These are phyloP conservation scores for Mastomys natalensis DNA, from an alignment of 2,113 vertebrate species.

Conservation along the genomic window DNA sequence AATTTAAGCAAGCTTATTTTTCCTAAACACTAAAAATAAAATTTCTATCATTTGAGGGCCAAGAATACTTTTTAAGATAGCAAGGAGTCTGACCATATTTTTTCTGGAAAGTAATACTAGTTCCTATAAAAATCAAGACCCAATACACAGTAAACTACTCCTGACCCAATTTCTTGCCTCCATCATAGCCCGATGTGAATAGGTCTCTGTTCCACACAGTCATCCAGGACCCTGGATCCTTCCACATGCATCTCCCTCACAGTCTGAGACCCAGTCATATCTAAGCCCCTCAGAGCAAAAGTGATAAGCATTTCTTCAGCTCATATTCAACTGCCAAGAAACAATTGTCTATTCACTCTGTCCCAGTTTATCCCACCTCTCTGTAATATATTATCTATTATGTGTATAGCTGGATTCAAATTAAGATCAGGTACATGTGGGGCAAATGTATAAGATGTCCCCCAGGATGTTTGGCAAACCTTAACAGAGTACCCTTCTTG, in stretches of 20 bases:
- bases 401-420: too few species aligned
- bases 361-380: too few species aligned
- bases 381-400: too few species aligned
- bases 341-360: too few species aligned
- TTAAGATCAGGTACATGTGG: too few species aligned
- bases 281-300: not conserved
- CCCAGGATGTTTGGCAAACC: too few species aligned
- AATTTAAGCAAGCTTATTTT: slow-evolving; percentile 49
- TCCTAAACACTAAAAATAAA: slow-evolving; percentile 68
- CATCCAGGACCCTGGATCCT: not conserved
- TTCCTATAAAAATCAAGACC: not conserved
- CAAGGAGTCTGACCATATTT: not conserved
- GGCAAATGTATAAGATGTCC: too few species aligned
- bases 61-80: slow-evolving; percentile 48
- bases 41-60: not conserved
- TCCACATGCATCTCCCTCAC: not conserved
- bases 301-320: not conserved
- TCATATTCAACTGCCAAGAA: not conserved
- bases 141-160: not conserved
- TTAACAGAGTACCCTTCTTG: too few species aligned
- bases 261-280: not conserved
- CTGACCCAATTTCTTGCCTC: not conserved
- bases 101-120: not conserved
- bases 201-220: not conserved
- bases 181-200: too few species aligned